Evolutionary conservation across 2,888 invertebrate genomes (phyloP).

Genomic region (Coremacera marginata): DNA sequence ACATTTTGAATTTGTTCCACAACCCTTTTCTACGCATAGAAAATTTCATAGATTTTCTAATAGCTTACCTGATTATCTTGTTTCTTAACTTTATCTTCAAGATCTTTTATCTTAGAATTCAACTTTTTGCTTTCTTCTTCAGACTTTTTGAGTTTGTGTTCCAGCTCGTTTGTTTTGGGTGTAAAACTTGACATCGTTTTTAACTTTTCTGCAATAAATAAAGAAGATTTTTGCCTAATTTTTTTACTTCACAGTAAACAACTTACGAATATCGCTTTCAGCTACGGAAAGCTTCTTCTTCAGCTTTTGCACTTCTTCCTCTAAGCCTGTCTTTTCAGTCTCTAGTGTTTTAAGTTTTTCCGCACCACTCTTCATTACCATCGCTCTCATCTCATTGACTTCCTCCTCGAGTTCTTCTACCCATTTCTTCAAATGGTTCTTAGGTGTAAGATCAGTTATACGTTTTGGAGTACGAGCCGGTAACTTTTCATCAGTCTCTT

Average conservation of each 20-base stretch:
- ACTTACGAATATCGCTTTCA: constrained; percentile 67
- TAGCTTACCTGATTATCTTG: constrained; percentile 68
- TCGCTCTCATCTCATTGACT: constrained; percentile 73
- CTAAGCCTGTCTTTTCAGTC: constrained; percentile 75
- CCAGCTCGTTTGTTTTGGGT: constrained; percentile 75
- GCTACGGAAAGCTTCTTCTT: constrained; percentile 77
- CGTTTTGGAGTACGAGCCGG: constrained; percentile 81
- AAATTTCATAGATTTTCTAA: not conserved
- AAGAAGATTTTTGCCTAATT: not conserved
- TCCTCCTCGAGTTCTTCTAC: constrained; percentile 90
- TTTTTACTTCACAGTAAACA: not conserved
- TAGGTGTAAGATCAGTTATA: constrained; percentile 74
- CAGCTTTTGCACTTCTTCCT: constrained; percentile 76
- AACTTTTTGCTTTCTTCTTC: constrained; percentile 78
- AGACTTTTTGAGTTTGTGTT: constrained; percentile 76
- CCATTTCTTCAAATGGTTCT: constrained; percentile 77
- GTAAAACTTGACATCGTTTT: constrained; percentile 67
- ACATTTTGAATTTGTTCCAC: no score
- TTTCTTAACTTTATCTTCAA: constrained; percentile 71
- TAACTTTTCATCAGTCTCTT: constrained; percentile 76
- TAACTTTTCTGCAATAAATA: constrained; percentile 55
- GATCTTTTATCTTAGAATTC: constrained; percentile 71
- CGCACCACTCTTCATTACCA: constrained; percentile 67
- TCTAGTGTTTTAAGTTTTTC: constrained; percentile 72
- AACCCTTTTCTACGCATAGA: no score